Evolutionary conservation across 1,140 invertebrate genomes (phyloP).

Genomic region (Megalonaias nervosa): DNA sequence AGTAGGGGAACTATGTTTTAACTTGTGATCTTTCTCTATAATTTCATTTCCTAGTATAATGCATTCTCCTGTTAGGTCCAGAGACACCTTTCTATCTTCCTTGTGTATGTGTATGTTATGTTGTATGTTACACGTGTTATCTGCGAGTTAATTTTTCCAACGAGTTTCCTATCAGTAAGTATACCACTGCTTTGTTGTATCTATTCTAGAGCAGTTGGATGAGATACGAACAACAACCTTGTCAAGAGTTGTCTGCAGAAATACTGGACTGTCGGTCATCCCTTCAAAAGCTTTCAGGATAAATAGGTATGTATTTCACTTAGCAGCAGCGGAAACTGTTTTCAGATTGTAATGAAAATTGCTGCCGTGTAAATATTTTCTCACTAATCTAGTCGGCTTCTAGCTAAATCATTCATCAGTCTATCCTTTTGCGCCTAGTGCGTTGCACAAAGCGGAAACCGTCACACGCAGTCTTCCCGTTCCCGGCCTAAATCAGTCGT

Average conservation of each 20-base stretch:
- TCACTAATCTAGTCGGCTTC: not conserved
- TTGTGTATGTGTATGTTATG: too few relatives aligned
- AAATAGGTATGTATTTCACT: not conserved
- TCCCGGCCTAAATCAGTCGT: too few relatives aligned
- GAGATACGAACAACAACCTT: constrained; percentile 21
- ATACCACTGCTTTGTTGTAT: not conserved
- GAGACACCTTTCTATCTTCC: too few relatives aligned
- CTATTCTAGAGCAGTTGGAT: constrained; percentile 20
- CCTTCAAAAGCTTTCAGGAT: constrained; percentile 16
- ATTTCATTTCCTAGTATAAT: not conserved
- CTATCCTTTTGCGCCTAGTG: too few relatives aligned
- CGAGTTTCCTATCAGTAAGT: not conserved
- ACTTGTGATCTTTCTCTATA: too few relatives aligned
- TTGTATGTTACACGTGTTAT: too few relatives aligned
- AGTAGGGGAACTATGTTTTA: not conserved
- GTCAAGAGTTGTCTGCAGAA: constrained; percentile 25
- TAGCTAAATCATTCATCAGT: too few relatives aligned
- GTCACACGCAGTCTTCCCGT: too few relatives aligned
- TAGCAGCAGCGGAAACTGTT: not conserved
- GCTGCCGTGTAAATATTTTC: not conserved
- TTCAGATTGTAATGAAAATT: not conserved
- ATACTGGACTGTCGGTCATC: constrained; percentile 21
- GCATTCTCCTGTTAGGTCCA: too few relatives aligned
- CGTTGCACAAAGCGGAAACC: too few relatives aligned
- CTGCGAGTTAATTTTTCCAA: too few relatives aligned